phyloP scores from a whole-genome alignment of 2,888 invertebrate species.

The Drosophila nr. perissopoda region DNA sequence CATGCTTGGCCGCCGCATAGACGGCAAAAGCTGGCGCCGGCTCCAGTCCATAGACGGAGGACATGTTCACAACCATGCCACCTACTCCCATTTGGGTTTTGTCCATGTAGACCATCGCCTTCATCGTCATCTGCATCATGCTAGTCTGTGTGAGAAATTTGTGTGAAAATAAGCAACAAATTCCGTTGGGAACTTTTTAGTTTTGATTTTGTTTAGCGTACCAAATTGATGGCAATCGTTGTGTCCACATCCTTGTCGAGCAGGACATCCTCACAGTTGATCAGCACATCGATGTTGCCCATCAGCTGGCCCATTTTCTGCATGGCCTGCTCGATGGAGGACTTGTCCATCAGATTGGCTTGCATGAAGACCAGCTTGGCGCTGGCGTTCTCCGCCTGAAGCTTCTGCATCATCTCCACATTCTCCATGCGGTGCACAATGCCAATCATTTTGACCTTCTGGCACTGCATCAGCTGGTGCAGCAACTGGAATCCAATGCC shows the following conservation, averaged over 20 bases:
- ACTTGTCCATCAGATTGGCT: constrained; percentile 75
- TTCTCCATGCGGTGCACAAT: constrained; percentile 82
- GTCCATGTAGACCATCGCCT: constrained; percentile 82
- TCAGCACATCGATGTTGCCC: constrained; percentile 81
- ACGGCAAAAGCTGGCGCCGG: constrained; percentile 81
- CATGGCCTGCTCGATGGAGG: constrained; percentile 76
- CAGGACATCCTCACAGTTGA: constrained; percentile 81
- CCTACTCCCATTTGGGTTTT: constrained; percentile 81
- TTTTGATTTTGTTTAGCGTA: constrained; percentile 40
- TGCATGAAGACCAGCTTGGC: constrained; percentile 77
- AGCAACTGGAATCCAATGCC: constrained; percentile 80
- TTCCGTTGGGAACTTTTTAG: background rate
- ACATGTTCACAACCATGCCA: constrained; percentile 82
- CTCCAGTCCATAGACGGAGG: constrained; percentile 82
- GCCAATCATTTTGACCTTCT: constrained; percentile 76
- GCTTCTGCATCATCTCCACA: constrained; percentile 78
- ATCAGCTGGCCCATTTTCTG: constrained; percentile 68
- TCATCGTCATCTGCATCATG: constrained; percentile 78
- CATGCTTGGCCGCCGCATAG: constrained; percentile 83
- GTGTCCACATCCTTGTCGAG: constrained; percentile 82
- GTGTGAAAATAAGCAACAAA: background rate
- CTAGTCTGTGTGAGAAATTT: constrained; percentile 67
- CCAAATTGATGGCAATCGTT: constrained; percentile 83
- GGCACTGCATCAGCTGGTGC: constrained; percentile 77
- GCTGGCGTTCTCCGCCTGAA: constrained; percentile 72